Percentiles rank a stretch among this genome's conserved stretches.
phyloP scores from a whole-genome alignment of 2,888 invertebrate species.

The Pardosa pseudoannulata region DNA sequence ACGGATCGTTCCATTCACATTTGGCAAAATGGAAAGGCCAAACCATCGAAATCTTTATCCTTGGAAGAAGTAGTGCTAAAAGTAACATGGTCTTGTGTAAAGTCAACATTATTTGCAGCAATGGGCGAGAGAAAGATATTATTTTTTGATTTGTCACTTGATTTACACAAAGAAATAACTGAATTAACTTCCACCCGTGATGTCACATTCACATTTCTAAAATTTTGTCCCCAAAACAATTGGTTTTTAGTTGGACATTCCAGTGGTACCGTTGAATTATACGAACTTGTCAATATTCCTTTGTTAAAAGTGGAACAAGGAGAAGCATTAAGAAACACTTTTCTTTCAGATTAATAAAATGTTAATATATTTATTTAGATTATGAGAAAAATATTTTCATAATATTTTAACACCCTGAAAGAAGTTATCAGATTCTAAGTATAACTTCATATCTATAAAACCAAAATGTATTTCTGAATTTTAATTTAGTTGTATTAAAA shows the following conservation, averaged over 20 bases:
- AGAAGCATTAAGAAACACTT: constrained; percentile 12
- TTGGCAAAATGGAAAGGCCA: constrained; percentile 82
- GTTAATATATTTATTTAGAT: too few species aligned
- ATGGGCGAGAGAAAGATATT: constrained; percentile 13
- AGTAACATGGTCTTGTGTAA: constrained; percentile 35
- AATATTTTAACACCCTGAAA: too few species aligned
- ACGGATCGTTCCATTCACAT: constrained; percentile 87
- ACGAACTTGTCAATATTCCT: constrained; percentile 21
- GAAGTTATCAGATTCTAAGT: too few species aligned
- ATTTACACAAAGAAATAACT: constrained; percentile 36
- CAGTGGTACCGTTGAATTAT: constrained; percentile 26
- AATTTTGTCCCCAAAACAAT: constrained; percentile 42
- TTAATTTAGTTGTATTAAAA: too few species aligned
- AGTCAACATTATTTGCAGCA: constrained; percentile 50
- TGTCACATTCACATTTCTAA: constrained; percentile 15
- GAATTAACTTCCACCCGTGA: not conserved
- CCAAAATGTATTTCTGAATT: too few species aligned
- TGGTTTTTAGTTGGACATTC: constrained; percentile 42
- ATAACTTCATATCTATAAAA: too few species aligned
- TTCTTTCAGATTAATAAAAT: constrained; percentile 54
- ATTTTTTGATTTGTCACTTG: constrained; percentile 51
- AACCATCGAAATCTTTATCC: constrained; percentile 16
- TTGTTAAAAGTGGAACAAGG: not conserved
- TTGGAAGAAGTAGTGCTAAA: constrained; percentile 18
- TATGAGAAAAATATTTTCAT: too few species aligned